These are phyloP conservation scores for Amphipyra berbera DNA, from an alignment of 2,888 invertebrate genomes.

Conservation along the genomic window DNA sequence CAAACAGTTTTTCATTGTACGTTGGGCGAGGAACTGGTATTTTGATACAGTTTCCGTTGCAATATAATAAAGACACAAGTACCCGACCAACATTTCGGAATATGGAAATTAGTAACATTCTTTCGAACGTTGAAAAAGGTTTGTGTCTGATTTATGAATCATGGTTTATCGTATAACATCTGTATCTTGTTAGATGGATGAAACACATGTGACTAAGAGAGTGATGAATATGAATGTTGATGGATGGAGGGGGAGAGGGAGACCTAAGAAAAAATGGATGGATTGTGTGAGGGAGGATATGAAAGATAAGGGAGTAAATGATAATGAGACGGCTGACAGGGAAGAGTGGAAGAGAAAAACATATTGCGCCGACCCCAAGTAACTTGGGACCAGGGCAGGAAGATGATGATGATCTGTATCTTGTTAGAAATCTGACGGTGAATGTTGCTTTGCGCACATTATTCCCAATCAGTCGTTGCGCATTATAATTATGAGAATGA, in stretches of 20 bases:
- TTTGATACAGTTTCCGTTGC: slow-evolving; percentile 10
- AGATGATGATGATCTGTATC: no score
- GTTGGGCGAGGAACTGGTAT: slow-evolving; percentile 13
- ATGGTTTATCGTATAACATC: not conserved
- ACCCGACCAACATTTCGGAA: slow-evolving; percentile 34
- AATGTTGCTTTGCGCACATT: slow-evolving; percentile 18
- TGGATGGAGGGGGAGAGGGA: no score
- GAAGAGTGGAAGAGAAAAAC: no score
- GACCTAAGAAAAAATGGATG: no score
- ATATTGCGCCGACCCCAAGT: no score
- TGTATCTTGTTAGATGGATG: not conserved
- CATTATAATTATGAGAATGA: not conserved
- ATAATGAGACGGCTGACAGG: no score
- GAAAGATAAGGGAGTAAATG: no score
- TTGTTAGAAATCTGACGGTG: slow-evolving; percentile 21
- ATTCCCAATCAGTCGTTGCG: slow-evolving; percentile 16
- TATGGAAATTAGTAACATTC: not conserved
- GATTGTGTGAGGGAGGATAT: no score
- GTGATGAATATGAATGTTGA: no score
- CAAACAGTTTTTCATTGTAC: slow-evolving; percentile 21
- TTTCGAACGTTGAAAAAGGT: not conserved
- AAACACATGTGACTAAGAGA: no score
- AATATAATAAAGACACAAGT: slow-evolving; percentile 6
- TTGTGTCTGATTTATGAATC: slow-evolving; percentile 19
- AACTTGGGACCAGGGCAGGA: no score